phyloP scores from a whole-genome alignment of 1,140 invertebrate species.

The Laupala kohalensis region DNA sequence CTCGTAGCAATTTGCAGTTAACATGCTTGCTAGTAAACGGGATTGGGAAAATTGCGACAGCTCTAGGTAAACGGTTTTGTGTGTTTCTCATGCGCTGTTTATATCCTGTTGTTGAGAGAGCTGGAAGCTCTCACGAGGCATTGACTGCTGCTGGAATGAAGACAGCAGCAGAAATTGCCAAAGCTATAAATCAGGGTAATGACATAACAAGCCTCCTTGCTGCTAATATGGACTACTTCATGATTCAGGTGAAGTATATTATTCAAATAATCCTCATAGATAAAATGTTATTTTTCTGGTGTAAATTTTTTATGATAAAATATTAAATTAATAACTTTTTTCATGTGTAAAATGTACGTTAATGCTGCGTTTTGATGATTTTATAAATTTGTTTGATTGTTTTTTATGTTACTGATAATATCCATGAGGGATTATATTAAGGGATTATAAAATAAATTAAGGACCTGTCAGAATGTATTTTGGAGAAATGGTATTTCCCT shows the following conservation, averaged over 20 bases:
- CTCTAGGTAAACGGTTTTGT: slow-evolving; percentile 22
- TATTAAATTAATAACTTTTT: too few species aligned
- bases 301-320: too few species aligned
- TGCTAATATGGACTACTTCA: slow-evolving; percentile 50
- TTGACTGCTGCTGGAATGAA: slow-evolving; percentile 38
- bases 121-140: slow-evolving; percentile 41
- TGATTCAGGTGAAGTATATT: slow-evolving; percentile 40
- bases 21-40: slow-evolving; percentile 48
- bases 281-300: too few species aligned
- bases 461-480: too few species aligned
- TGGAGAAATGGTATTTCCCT: too few species aligned
- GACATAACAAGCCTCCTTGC: slow-evolving; percentile 38
- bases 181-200: slow-evolving; percentile 29
- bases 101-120: slow-evolving; percentile 50
- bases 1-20: slow-evolving; percentile 43
- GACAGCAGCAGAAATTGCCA: slow-evolving; percentile 37
- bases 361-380: too few species aligned
- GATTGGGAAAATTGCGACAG: slow-evolving; percentile 39
- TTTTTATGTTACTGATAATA: too few species aligned
- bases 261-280: too few species aligned
- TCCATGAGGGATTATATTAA: too few species aligned
- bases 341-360: too few species aligned
- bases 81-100: slow-evolving; percentile 45
- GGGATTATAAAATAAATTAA: too few species aligned
- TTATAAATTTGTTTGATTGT: too few species aligned